A percentile compares a stretch with the other conserved stretches of the same genome.
phyloP scores from a whole-genome alignment of 2,888 invertebrate species.

The Neoscelio sp. region DNA sequence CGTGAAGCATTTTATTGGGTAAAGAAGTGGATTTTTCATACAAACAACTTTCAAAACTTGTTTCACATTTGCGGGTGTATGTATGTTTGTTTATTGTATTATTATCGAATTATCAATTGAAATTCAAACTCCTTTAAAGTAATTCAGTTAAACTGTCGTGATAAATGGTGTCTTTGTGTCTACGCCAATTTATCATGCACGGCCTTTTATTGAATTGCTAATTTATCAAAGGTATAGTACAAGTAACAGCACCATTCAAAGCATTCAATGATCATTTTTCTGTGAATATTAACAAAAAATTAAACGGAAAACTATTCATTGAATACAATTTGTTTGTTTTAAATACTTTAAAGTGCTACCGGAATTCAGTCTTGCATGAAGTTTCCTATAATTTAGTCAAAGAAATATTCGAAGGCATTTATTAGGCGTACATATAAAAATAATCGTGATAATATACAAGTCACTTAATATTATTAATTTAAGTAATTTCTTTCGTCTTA shows the following conservation, averaged over 20 bases:
- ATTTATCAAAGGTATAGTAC: constrained; percentile 46
- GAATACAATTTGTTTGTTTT: constrained; percentile 9
- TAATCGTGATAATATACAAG: no score
- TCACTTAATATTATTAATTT: no score
- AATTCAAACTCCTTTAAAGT: constrained; percentile 56
- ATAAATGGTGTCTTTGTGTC: constrained; percentile 60
- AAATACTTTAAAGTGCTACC: no score
- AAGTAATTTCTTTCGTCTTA: no score
- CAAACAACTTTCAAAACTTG: constrained; percentile 54
- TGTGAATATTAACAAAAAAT: constrained; percentile 21
- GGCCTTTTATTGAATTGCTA: constrained; percentile 59
- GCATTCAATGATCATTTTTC: constrained; percentile 36
- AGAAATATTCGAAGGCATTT: no score
- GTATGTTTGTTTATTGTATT: constrained; percentile 55
- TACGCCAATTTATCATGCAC: constrained; percentile 53
- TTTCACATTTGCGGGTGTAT: constrained; percentile 3
- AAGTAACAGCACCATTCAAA: constrained; percentile 18
- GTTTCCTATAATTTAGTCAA: no score
- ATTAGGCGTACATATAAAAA: no score
- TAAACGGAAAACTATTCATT: constrained; percentile 1
- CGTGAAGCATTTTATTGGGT: constrained; percentile 3
- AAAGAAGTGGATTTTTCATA: constrained; percentile 30
- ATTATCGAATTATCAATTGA: constrained; percentile 65
- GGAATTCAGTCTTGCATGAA: no score
- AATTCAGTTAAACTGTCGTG: constrained; percentile 59